A percentile compares a stretch with the other conserved stretches of the same genome.
Conservation (phyloP, 2,888 invertebrate genomes). For the Nipponacmea schrenckii region DNA sequence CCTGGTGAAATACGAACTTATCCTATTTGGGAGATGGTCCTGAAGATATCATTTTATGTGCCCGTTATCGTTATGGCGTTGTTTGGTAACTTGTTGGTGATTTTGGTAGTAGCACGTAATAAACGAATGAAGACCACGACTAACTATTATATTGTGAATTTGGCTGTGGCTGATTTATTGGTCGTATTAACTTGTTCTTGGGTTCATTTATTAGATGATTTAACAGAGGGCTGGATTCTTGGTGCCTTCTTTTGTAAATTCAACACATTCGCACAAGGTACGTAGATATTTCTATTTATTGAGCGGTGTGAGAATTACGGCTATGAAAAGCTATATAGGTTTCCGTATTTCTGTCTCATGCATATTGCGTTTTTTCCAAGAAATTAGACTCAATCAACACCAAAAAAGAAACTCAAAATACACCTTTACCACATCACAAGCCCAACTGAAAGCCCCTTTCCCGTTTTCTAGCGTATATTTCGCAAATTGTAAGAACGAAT, state of each 20-base stretch:
- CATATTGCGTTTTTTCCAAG: no score
- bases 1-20: not conserved
- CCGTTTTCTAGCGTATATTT: no score
- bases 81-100: constrained; percentile 54
- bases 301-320: not conserved
- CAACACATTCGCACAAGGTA: constrained; percentile 83
- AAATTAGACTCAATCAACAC: no score
- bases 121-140: constrained; percentile 62
- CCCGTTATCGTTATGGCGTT: constrained; percentile 49
- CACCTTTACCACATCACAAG: no score
- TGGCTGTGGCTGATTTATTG: constrained; percentile 62
- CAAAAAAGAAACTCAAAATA: no score
- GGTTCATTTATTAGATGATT: constrained; percentile 80
- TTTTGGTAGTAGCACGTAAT: constrained; percentile 51
- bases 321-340: no score
- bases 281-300: constrained; percentile 36
- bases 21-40: constrained; percentile 17
- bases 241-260: constrained; percentile 80
- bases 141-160: constrained; percentile 64
- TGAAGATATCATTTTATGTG: constrained; percentile 48
- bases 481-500: no score
- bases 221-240: constrained; percentile 82
- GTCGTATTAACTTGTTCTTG: constrained; percentile 75
- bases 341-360: no score
- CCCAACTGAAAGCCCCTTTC: no score